Percentiles rank a stretch among this genome's conserved stretches.
Evolutionary conservation across 2,797 vertebrate genomes (phyloP).

Genomic region (Ctenochaetus hawaiiensis): DNA sequence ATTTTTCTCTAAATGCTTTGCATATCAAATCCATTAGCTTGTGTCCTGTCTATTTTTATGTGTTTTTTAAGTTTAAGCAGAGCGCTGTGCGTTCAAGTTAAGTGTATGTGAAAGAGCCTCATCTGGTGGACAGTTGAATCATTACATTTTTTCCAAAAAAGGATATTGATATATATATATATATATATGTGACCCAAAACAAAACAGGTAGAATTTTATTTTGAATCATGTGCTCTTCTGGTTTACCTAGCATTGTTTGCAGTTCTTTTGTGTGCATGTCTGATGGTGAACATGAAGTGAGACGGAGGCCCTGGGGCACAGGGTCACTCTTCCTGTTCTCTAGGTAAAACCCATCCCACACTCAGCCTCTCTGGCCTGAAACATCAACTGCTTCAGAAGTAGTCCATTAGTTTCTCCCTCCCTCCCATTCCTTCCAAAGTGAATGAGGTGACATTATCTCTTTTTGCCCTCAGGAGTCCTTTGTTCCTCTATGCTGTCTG

Average conservation of each 20-base stretch:
- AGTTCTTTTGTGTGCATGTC: neutral
- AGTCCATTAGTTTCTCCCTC: conserved; percentile 36
- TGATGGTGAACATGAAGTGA: neutral
- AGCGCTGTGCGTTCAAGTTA: no score
- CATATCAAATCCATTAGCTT: neutral
- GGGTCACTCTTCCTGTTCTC: conserved; percentile 21
- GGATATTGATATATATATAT: no score
- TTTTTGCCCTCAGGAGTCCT: conserved; percentile 59
- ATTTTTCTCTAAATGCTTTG: neutral
- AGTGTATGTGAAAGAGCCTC: neutral
- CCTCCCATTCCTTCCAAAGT: conserved; percentile 3
- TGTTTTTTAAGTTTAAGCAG: no score
- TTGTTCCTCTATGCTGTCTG: conserved; percentile 36
- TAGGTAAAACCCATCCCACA: conserved; percentile 19
- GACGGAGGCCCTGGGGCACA: neutral
- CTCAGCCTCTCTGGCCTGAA: conserved; percentile 30
- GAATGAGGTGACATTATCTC: conserved; percentile 68
- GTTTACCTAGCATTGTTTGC: neutral
- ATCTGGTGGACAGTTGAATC: neutral
- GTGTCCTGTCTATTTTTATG: no score
- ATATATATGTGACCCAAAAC: neutral
- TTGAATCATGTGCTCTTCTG: neutral
- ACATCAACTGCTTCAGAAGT: conserved; percentile 18
- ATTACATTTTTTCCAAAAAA: neutral
- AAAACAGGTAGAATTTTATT: neutral